These are phyloP conservation scores for Globicephala melas DNA, from an alignment of 2,113 vertebrate genomes.

Conservation along the genomic window DNA sequence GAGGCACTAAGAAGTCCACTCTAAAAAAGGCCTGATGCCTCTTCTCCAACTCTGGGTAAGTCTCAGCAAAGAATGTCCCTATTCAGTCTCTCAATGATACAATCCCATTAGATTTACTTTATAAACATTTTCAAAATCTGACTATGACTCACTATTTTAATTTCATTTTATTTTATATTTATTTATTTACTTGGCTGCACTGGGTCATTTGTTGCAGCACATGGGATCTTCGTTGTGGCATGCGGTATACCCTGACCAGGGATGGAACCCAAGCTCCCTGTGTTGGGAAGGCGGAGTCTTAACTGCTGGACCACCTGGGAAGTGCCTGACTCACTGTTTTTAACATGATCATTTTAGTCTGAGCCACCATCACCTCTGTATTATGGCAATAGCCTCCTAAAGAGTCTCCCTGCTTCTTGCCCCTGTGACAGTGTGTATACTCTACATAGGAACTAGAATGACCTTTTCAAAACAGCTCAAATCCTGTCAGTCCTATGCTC, in stretches of 20 bases:
- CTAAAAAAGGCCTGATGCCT: background rate
- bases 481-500: background rate
- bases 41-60: background rate
- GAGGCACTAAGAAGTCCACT: background rate
- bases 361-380: background rate
- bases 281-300: too few species aligned
- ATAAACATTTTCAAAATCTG: background rate
- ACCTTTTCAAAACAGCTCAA: background rate
- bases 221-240: too few species aligned
- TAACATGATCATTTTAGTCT: background rate
- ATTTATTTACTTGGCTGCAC: too few species aligned
- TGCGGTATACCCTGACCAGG: too few species aligned
- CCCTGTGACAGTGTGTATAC: background rate
- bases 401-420: background rate
- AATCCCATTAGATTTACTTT: background rate
- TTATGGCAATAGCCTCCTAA: background rate
- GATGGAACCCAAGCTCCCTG: too few species aligned
- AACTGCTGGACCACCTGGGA: too few species aligned
- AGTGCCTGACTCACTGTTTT: background rate
- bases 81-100: background rate
- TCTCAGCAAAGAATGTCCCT: background rate
- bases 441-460: background rate
- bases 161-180: too few species aligned
- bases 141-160: background rate
- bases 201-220: too few species aligned